Evolutionary conservation across 2,797 vertebrate species (phyloP).

Genomic region (Phrynocephalus guinanensis): DNA sequence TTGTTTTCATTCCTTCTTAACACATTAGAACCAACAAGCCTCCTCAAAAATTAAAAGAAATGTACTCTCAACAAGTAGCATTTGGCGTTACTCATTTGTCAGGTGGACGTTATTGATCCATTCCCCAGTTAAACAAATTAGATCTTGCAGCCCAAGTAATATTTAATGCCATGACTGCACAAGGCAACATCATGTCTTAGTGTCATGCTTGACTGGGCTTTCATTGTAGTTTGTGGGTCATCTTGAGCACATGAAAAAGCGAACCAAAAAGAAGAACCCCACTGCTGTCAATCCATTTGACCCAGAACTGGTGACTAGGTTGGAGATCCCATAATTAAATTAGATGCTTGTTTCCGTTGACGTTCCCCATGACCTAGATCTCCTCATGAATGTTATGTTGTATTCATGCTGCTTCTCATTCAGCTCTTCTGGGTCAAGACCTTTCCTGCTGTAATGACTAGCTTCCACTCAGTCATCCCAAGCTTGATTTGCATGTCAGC

Average conservation of each 20-base stretch:
- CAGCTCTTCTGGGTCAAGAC: conserved; percentile 8
- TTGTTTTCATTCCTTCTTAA: neutral
- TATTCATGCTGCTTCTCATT: neutral
- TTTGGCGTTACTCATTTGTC: neutral
- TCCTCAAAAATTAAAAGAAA: neutral
- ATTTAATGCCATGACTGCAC: neutral
- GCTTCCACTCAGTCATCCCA: neutral
- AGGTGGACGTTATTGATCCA: neutral
- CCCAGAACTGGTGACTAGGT: neutral
- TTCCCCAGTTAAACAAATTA: neutral
- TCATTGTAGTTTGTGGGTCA: neutral
- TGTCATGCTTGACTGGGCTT: neutral
- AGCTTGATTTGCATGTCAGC: neutral
- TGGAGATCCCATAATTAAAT: conserved; percentile 4
- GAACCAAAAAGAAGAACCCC: neutral
- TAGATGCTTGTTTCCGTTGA: conserved; percentile 19
- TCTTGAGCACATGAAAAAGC: neutral
- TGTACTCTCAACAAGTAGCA: neutral
- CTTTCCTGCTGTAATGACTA: neutral
- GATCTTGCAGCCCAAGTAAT: neutral
- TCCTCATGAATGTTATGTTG: conserved; percentile 56
- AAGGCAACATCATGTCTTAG: neutral
- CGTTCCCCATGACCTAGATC: conserved; percentile 59
- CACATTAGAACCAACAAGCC: neutral
- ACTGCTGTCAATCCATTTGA: neutral